Evolutionary conservation across 2,113 vertebrate species (phyloP), one percentile per base, ranked within the genome.

Genomic region (Ictalurus punctatus): DNA sequence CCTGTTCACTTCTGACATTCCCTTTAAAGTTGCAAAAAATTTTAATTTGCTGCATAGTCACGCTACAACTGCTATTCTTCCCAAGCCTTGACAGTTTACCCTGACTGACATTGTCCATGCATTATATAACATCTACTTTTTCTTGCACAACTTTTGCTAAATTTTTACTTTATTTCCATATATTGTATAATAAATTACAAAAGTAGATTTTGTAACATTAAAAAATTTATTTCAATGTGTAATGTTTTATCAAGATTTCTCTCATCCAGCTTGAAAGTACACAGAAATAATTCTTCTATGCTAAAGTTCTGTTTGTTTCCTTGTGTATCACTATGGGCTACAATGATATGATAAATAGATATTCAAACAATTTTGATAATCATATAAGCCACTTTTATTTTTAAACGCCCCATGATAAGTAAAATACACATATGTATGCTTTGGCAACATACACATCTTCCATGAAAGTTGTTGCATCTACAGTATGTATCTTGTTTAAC

Each of bases 11-110:
- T 71, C 48, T 40, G 63, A 88, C 59, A 56, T 82, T 34, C 30
- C 25, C 73, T 76, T 86, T 71, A 83, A 58, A 88, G 48, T n/a
- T 88, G 82, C 56, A 8, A 87, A n/a, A 65, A 88, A 88, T 73
- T 83, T 82, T 86, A 86, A 61, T 34, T 86, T 86, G 71, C 56
- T 78, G 54, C 23, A 63, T 61, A 86, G 74, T 86, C 54, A 78
- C 74, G 56, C 73, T n/a, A 78, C 34, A 17, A 63, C 56, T 73
- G 83, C n/a, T 52, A 84, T 86, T 86, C 54, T 59, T 86, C 67
- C 14, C 25, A 86, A 86, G 56, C 71, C 34, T n/a, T 74, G 69
- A 83, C 34, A 83, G 34, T 83, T 63, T 63, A 83, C 34, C 81
- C 81, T 83, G 58, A 44, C 81, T 83, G 58, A 83, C 81, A 83